phyloP scores from a whole-genome alignment of 2,888 invertebrate species.

The Idaea aversata region DNA sequence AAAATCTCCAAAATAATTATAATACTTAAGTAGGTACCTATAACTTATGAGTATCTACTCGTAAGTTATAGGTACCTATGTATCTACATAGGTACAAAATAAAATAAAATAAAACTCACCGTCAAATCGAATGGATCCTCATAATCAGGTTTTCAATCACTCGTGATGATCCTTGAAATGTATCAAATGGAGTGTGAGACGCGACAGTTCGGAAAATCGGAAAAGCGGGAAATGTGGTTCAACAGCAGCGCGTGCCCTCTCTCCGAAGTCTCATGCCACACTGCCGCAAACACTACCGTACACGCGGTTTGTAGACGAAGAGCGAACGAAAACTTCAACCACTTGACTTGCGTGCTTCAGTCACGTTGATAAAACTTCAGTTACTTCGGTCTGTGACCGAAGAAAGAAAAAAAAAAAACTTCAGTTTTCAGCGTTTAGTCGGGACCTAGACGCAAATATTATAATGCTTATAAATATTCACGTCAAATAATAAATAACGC shows the following conservation, averaged over 20 bases:
- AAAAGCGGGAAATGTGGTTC: constrained; percentile 22
- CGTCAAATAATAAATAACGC: too few species aligned
- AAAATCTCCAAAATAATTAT: too few species aligned
- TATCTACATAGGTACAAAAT: neutral
- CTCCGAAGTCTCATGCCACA: constrained; percentile 21
- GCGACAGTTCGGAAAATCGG: constrained; percentile 22
- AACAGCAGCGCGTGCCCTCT: constrained; percentile 20
- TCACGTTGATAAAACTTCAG: neutral
- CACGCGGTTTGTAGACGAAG: constrained; percentile 6
- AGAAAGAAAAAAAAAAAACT: too few species aligned
- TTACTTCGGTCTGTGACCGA: too few species aligned
- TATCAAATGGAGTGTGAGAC: constrained; percentile 18
- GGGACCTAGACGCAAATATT: too few species aligned
- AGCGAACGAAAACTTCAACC: neutral
- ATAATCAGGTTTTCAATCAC: constrained; percentile 18
- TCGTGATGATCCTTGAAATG: constrained; percentile 14
- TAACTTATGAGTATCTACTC: too few species aligned
- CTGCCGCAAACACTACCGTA: constrained; percentile 20
- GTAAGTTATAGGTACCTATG: too few species aligned
- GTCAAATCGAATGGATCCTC: constrained; percentile 12
- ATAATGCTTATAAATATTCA: too few species aligned
- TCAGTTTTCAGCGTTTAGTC: too few species aligned
- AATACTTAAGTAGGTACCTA: too few species aligned
- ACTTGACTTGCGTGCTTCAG: neutral
- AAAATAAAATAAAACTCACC: constrained; percentile 12